Evolutionary conservation across 2,113 vertebrate species (phyloP).

Genomic region (Acanthisitta chloris): DNA sequence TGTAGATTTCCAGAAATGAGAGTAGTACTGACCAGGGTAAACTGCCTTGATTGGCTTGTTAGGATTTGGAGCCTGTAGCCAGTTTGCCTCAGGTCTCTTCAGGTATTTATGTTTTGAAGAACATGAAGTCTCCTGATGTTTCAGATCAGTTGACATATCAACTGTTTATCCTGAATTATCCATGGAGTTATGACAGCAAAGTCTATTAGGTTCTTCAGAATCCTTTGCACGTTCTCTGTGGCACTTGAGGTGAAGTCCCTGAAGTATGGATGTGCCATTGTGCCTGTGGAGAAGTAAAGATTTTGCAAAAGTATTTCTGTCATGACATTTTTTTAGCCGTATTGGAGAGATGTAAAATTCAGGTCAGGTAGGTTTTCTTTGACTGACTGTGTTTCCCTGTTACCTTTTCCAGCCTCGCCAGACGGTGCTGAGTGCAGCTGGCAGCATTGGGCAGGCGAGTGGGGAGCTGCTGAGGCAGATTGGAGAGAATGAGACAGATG

Average conservation of each 20-base stretch:
- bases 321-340: not conserved
- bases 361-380: not conserved
- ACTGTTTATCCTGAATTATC: not conserved
- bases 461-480: conserved; percentile 96
- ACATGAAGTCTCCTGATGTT: not conserved
- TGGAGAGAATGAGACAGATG: conserved; percentile 97
- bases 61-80: not conserved
- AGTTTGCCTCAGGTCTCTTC: not conserved
- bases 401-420: conserved; percentile 85
- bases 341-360: not conserved
- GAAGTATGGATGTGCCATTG: not conserved
- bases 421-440: conserved; percentile 95
- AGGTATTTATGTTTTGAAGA: not conserved
- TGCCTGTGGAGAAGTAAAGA: not conserved
- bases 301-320: not conserved
- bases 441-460: conserved; percentile 96
- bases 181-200: not conserved
- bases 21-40: not conserved
- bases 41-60: not conserved
- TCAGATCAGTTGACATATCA: not conserved
- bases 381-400: not conserved
- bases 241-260: not conserved
- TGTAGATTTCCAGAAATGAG: not conserved
- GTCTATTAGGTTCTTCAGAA: not conserved
- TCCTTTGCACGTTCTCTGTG: not conserved